Evolutionary conservation across 2,797 vertebrate species (phyloP).

Genomic region (Ptychadena robeensis): DNA sequence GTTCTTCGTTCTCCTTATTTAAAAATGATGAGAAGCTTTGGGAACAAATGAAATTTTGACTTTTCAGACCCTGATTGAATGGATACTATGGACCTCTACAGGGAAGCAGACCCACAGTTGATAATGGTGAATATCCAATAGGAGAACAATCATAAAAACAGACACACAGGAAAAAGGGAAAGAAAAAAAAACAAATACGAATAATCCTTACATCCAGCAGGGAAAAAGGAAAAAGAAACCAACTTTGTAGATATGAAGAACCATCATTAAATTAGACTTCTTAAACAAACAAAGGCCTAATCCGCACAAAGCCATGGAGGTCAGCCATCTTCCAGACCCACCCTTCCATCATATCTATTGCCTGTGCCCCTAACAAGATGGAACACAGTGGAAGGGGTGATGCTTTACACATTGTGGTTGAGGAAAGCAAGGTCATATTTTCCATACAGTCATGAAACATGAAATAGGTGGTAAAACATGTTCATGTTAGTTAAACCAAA

Average conservation of each 20-base stretch:
- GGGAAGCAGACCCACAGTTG: constrained; percentile 70
- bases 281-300: constrained; percentile 59
- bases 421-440: constrained; percentile 26
- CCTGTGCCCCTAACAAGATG: constrained; percentile 49
- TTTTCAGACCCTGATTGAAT: constrained; percentile 71
- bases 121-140: constrained; percentile 58
- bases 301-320: constrained; percentile 52
- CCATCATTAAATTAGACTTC: constrained; percentile 58
- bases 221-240: constrained; percentile 50
- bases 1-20: constrained; percentile 54
- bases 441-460: background rate
- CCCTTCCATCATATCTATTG: constrained; percentile 48
- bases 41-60: constrained; percentile 61
- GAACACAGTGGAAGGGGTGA: constrained; percentile 48
- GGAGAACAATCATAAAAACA: constrained; percentile 53
- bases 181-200: constrained; percentile 55
- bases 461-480: background rate
- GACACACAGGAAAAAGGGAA: constrained; percentile 8
- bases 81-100: constrained; percentile 81
- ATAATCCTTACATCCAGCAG: constrained; percentile 59
- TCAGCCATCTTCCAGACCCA: constrained; percentile 59
- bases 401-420: constrained; percentile 12
- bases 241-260: constrained; percentile 62
- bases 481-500: background rate
- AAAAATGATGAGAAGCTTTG: constrained; percentile 60